phyloP scores from a whole-genome alignment of 1,140 invertebrate genomes.

The Adelges cooleyi region DNA sequence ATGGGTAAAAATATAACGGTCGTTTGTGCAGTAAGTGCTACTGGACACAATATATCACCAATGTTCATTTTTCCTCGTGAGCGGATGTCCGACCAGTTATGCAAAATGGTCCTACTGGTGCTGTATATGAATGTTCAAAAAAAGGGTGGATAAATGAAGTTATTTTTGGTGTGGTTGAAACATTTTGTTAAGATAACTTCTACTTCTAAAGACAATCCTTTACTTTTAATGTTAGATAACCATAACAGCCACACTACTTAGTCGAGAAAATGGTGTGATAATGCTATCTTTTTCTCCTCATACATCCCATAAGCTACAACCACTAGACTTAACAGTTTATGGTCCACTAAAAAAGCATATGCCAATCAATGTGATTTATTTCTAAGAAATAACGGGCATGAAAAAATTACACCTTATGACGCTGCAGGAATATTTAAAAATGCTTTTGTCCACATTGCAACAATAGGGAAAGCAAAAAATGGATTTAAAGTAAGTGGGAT shows the following conservation, averaged over 20 bases:
- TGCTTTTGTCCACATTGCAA: too few relatives aligned
- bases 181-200: not conserved
- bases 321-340: conserved; percentile 37
- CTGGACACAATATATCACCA: not conserved
- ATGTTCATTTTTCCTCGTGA: not conserved
- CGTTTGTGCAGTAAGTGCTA: not conserved
- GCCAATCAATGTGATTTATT: too few relatives aligned
- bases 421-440: too few relatives aligned
- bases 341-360: conserved; percentile 39
- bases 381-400: too few relatives aligned
- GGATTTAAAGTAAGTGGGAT: too few relatives aligned
- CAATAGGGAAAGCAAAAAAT: too few relatives aligned
- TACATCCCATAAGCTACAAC: conserved; percentile 35
- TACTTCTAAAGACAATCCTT: not conserved
- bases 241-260: not conserved
- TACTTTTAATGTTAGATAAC: not conserved
- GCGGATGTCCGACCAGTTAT: not conserved
- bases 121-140: not conserved
- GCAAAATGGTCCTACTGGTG: not conserved
- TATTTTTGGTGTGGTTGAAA: not conserved
- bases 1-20: not conserved
- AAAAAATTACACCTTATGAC: too few relatives aligned
- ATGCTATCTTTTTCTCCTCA: conserved; percentile 37
- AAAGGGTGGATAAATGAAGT: not conserved
- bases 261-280: conserved; percentile 33